Base-by-base conservation (phyloP, 2,113 vertebrate genomes). In the Clupea harengus region DNA sequence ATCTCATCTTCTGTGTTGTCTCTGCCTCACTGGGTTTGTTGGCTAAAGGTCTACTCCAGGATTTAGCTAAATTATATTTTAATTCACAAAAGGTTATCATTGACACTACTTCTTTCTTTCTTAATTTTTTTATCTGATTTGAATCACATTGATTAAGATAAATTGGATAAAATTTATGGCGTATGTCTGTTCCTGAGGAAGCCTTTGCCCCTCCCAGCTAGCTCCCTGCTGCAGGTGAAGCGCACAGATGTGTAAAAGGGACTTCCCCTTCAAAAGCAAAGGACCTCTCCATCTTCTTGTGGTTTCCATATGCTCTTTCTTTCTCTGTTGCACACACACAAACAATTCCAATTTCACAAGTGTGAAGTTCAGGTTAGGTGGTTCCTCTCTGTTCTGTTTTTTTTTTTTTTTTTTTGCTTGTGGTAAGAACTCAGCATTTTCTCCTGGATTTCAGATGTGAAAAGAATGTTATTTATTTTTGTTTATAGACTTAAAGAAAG, bases 391-490 rank as follows among this genome's bases (percentile, higher is more conserved):
- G 39, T 84, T 86, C 80, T 75, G 88, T 91, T 88, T 89, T 0
- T 84, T 89, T 89, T 90, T 9, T 60, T 75, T 87, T 87, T 82
- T 44, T 80, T 80, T 92, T 87, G 89, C 88, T 89, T 91, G 88
- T 91, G 84, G 88, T 88, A 39, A 44, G 32, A 39, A 78, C 28
- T 78, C 32, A 39, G 10, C 81, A 84, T 86, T 75, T 75, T 81
- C 67, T 91, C 92, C 72, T 89, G 90, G 82, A 92, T 92, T 93
- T 93, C 88, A 82, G 92, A 91, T 93, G 89, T 93, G 90, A 88
- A 84, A 83, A 89, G 83, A 88, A 90, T 90, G 87, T 91, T 95
- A 95, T 95, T 95, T 95, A 95, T 95, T 95, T 95, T 94, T 94
- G 91, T 94, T 95, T 94, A 94, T 92, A 82, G 85, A 88, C 90